Conservation (phyloP, 2,888 invertebrate species). For the Lithophane leautieri region DNA sequence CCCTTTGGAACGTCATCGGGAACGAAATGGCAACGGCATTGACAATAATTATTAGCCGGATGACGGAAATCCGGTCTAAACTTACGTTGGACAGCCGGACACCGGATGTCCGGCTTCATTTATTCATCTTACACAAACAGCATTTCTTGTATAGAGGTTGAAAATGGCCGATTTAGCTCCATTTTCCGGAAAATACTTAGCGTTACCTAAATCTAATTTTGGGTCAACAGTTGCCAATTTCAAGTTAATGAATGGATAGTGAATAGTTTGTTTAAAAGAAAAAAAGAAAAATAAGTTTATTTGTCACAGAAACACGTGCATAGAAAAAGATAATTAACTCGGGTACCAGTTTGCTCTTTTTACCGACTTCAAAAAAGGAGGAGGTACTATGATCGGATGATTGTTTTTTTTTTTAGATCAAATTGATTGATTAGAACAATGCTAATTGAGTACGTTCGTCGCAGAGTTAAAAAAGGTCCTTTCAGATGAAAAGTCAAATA, state of each 20-base stretch:
- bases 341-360: neutral
- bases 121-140: conserved; percentile 68
- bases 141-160: conserved; percentile 63
- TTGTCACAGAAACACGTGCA: no score
- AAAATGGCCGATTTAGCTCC: conserved; percentile 37
- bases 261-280: neutral
- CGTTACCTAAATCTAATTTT: neutral
- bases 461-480: neutral
- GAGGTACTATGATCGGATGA: no score
- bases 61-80: conserved; percentile 67
- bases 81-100: conserved; percentile 63
- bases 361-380: no score
- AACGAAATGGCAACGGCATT: conserved; percentile 62
- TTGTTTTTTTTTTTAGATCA: no score
- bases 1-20: conserved; percentile 34
- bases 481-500: neutral
- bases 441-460: neutral
- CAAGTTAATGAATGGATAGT: neutral
- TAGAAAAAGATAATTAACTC: no score
- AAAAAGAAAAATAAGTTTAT: no score
- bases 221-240: neutral
- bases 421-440: neutral
- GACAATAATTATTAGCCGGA: conserved; percentile 67
- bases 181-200: conserved; percentile 41
- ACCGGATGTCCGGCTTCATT: conserved; percentile 65